Percentiles rank a stretch among this genome's conserved stretches.
phyloP scores from a whole-genome alignment of 2,888 invertebrate species.

The Nomada fabriciana region DNA sequence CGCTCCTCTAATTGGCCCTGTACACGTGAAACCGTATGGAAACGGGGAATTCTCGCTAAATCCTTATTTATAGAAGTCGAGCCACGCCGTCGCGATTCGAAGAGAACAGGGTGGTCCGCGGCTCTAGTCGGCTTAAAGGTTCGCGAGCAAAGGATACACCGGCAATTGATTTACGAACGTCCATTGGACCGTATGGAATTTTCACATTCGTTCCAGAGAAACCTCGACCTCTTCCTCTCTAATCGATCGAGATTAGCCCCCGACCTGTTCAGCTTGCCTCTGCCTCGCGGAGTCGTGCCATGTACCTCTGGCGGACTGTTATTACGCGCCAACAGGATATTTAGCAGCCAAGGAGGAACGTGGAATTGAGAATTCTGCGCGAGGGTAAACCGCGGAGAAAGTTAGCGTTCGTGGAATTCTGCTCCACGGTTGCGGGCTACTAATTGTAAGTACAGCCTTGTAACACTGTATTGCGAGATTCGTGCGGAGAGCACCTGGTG shows the following conservation, averaged over 20 bases:
- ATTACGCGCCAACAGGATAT: slow-evolving; percentile 39
- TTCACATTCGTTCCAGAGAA: slow-evolving; percentile 55
- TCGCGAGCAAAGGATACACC: slow-evolving; percentile 74
- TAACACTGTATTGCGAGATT: background rate
- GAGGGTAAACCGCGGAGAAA: slow-evolving; percentile 11
- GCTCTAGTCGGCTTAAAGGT: slow-evolving; percentile 64
- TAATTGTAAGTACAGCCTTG: background rate
- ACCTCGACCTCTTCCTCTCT: slow-evolving; percentile 36
- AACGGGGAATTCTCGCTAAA: slow-evolving; percentile 32
- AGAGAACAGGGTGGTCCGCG: slow-evolving; percentile 69
- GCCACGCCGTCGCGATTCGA: slow-evolving; percentile 45
- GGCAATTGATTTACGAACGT: slow-evolving; percentile 76
- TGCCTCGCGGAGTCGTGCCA: slow-evolving; percentile 14
- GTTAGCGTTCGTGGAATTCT: slow-evolving; percentile 18
- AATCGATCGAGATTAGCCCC: slow-evolving; percentile 63
- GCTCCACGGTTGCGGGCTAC: background rate
- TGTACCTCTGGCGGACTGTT: slow-evolving; percentile 16
- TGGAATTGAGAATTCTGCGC: slow-evolving; percentile 17
- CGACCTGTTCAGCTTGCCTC: slow-evolving; percentile 11
- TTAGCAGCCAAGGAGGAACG: slow-evolving; percentile 20
- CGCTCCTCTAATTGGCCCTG: slow-evolving; percentile 38
- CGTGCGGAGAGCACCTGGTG: background rate
- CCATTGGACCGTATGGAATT: slow-evolving; percentile 60
- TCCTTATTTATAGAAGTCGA: slow-evolving; percentile 55
- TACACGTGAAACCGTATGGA: background rate